Base-by-base conservation (phyloP, 2,113 vertebrate genomes). In the Brachypodius melanocephalos region DNA sequence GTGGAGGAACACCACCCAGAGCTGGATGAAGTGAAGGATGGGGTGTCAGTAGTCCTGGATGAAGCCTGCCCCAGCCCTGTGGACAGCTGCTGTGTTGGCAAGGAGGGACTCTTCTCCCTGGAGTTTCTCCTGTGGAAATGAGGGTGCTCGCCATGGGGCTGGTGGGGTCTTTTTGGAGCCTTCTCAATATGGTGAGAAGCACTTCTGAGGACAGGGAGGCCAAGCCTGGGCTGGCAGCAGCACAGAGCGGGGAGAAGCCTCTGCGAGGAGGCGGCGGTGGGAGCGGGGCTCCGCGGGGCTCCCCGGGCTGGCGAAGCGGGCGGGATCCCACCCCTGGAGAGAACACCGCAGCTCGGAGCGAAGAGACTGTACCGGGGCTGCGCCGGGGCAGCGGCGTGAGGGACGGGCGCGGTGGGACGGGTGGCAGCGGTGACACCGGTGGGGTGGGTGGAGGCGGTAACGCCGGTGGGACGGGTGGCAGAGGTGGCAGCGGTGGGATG, bases 301-400 rank as follows among this genome's bases (percentile, higher is more conserved):
- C 10, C 46, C 12, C 1, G 11, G 54, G 61, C 43, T 15, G 84
- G 15, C 3, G 5, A 58, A 5, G 43, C 2, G 12, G 36, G 28
- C 2, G 0, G 38, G 49, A 68, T 54, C 48, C 5, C 2, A 4
- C 40, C 40, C 19, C 36, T 5, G 4, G 11, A 20, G 36, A 5
- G n/a, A 54, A 20, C 2, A 1, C 18, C 1, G 4, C 69, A 6
- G 1, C 11, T 21, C 4, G 18, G 58, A 31, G 31, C 5, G 1
- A 10, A 18, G 36, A 3, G 13, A 57, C 14, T 0, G 67, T 2
- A 3, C 31, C 17, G 1, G 38, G 66, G 1, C 59, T 5, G 67
- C 13, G 22, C 58, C 6, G 12, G 22, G 52, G 15, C 3, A 61
- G 15, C 16, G 9, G 28, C 1, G 18, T 0, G 24, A 16, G 9